Base-by-base conservation (phyloP, 1,140 invertebrate species). In the Heliothis subflexa region DNA sequence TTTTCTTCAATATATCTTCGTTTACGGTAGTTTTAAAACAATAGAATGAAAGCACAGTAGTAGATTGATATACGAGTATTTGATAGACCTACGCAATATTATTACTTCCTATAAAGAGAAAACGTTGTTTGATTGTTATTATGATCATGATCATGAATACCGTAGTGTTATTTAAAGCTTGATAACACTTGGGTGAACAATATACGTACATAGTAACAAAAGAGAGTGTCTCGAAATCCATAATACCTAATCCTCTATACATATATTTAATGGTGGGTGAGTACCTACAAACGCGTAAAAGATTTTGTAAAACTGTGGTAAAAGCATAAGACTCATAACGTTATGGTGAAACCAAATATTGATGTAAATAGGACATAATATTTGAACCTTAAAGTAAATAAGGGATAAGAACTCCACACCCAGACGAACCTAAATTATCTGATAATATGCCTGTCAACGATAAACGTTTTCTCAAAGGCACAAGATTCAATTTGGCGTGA, bases 111-210 rank as follows among this genome's bases (percentile, higher is more conserved):
- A 50, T 68, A 68, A 50, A 68, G 64, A 68, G 64, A 68, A 50
- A 68, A 68, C 47, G 45, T 49, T 49, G 47, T 50, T 50, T 50
- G 47, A 68, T 68, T 68, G 47, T 68, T 71, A 71, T 33, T 25
- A 71, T 3, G 2, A 14, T 71, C 49, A n/a, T 71, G 68, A 18
- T 40, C 28, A 54, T 71, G 68, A 71, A 52, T 33, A 55, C 25
- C 13, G 16, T 12, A 55, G 13, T n/a, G 14, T 33, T 64, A 5
- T 14, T 12, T 45, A 2, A 57, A 57, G 18, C 45, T 52, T 4
- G 3, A 18, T 16, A 68, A 25, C 9, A 55, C 10, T 71, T 25
- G 28, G 33, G 33, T 40, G 9, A 25, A 13, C 11, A 33, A 25
- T 40, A 70, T 28, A 12, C 5, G 7, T 14, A 28, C 14, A 52